Conservation (phyloP, 2,113 vertebrate species). For the Clarias macrocephalus region DNA sequence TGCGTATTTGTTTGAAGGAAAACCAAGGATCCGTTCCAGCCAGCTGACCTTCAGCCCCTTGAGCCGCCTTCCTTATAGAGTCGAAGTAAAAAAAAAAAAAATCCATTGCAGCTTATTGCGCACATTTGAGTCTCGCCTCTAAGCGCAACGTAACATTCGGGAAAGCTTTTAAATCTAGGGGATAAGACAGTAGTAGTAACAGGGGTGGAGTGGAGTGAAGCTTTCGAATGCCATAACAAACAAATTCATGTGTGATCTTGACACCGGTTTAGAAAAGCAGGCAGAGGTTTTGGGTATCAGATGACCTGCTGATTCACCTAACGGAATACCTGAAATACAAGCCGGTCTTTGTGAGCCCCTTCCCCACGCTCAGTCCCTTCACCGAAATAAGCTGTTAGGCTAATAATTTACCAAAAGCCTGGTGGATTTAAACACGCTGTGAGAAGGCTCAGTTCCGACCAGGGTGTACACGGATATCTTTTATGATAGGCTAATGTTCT, state of each 20-base stretch:
- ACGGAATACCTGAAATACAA: slow-evolving; percentile 67
- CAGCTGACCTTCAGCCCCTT: slow-evolving; percentile 60
- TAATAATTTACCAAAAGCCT: slow-evolving; percentile 33
- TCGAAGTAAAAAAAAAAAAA: slow-evolving; percentile 28
- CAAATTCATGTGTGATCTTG: slow-evolving; percentile 5
- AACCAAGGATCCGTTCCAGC: slow-evolving; percentile 45
- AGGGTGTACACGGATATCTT: neutral
- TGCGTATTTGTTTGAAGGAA: too few relatives aligned
- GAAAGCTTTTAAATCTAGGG: slow-evolving; percentile 18
- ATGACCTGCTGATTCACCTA: slow-evolving; percentile 64
- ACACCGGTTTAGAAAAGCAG: neutral
- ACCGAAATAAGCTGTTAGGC: neutral
- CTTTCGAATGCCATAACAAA: neutral
- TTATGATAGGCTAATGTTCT: neutral
- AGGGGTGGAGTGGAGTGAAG: neutral
- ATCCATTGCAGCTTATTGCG: slow-evolving; percentile 45
- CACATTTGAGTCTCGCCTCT: slow-evolving; percentile 19
- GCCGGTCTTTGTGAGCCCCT: slow-evolving; percentile 31
- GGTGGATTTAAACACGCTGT: slow-evolving; percentile 13
- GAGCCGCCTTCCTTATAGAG: slow-evolving; percentile 51
- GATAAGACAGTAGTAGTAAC: neutral
- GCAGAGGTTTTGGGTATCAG: slow-evolving; percentile 56
- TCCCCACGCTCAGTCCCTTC: slow-evolving; percentile 6
- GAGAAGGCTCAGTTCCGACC: slow-evolving; percentile 20
- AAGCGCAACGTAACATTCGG: slow-evolving; percentile 1